phyloP scores from a whole-genome alignment of 2,797 vertebrate genomes.

The Rhinoraja longicauda region DNA sequence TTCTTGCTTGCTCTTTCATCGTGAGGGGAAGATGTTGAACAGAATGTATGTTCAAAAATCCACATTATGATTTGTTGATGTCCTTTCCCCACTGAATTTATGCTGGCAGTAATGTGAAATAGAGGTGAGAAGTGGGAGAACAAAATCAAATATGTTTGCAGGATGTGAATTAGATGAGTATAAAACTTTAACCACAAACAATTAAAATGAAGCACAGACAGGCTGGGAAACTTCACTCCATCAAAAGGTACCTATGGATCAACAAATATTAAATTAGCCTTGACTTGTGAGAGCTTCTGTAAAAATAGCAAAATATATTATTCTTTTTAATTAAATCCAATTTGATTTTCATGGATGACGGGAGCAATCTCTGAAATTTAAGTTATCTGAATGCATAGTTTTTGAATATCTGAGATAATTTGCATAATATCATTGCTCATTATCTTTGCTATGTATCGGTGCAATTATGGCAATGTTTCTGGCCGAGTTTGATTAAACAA shows the following conservation, averaged over 20 bases:
- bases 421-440: background rate
- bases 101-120: background rate
- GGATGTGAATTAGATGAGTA: background rate
- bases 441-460: background rate
- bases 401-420: slow-evolving; percentile 7
- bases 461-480: background rate
- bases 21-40: background rate
- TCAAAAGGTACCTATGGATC: background rate
- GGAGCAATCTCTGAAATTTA: background rate
- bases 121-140: no score
- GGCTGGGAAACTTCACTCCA: background rate
- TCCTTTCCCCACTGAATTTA: no score
- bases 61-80: no score
- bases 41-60: no score
- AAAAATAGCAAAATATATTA: background rate
- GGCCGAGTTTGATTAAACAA: background rate
- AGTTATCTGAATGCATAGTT: slow-evolving; percentile 4
- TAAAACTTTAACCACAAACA: background rate
- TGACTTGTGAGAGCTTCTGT: background rate
- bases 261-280: background rate
- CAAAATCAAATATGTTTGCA: background rate
- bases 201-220: slow-evolving; percentile 5
- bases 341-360: background rate
- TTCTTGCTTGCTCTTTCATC: background rate
- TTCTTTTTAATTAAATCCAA: background rate